Base-by-base conservation (phyloP, 2,113 vertebrate species). In the Boulengeromyrus knoepffleri region DNA sequence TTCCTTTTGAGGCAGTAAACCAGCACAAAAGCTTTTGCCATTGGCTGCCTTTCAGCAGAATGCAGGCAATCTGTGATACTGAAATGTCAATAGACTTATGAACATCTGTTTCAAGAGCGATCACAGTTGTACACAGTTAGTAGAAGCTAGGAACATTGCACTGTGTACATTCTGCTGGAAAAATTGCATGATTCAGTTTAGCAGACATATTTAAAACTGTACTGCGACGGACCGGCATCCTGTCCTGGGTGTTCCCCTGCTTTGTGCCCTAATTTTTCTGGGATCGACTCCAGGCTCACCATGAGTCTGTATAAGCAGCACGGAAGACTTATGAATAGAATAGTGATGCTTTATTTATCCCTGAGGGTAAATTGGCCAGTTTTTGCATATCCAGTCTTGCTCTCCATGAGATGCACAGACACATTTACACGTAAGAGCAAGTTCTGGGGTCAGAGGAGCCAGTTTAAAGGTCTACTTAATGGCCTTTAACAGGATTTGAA, bases 1-100 rank as follows among this genome's bases (percentile, higher is more conserved):
- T 90, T 87, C 90, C 62, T 90, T 91, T 86, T 80, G 47, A 74
- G 80, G 66, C 91, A 92, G 85, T 86, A 89, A 89, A 83, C 85
- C 53, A 91, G 49, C 36, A 45, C 0, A 46, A 85, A 31, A 56
- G 56, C 52, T 45, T 88, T 90, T 74, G 66, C 46, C 19, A 0
- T 12, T 90, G 89, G 46, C 74, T 46, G 87, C 62, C 36, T 89
- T 92, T 91, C 66, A 49, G 58, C 87, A 90, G 88, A 89, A 13
- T 90, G 87, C 80, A 62, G 62, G 45, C 42, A 83, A 31, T 53
- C 36, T 15, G 58, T 17, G 83, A 58, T 47, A 39, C 21, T 36
- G 46, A 46, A 88, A 77, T 80, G 62, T 52, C 45, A 27, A 4
- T 5, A 45, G 66, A 27, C 45, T 77, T 42, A n/a, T 21, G 46